These are phyloP conservation scores for Oryzias dopingdopingensis DNA, from an alignment of 2,797 vertebrate genomes.

Conservation along the genomic window DNA sequence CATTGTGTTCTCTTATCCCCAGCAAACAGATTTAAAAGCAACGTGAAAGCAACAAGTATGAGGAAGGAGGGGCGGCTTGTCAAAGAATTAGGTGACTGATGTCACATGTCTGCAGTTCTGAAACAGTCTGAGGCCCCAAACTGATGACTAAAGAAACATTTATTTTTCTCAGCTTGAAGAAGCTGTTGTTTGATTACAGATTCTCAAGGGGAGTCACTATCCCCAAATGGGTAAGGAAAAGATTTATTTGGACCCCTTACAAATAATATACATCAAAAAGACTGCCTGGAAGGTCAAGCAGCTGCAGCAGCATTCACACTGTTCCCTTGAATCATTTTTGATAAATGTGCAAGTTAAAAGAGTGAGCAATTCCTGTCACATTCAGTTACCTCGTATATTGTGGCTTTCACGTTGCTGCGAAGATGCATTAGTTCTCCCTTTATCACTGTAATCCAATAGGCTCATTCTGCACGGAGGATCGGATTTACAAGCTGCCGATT, in stretches of 20 bases:
- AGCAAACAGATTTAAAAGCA: background rate
- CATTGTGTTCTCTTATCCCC: slow-evolving; percentile 29
- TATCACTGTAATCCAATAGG: slow-evolving; percentile 67
- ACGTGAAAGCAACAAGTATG: slow-evolving; percentile 34
- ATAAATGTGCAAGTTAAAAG: slow-evolving; percentile 56
- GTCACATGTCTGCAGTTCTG: slow-evolving; percentile 13
- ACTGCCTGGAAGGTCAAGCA: slow-evolving; percentile 22
- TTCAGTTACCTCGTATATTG: slow-evolving; percentile 49
- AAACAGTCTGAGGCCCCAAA: slow-evolving; percentile 26
- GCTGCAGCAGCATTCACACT: slow-evolving; percentile 36
- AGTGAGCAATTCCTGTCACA: slow-evolving; percentile 60
- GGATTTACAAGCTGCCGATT: slow-evolving; percentile 63
- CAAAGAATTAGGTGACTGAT: slow-evolving; percentile 35
- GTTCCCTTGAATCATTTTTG: slow-evolving; percentile 44
- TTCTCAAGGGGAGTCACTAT: slow-evolving; percentile 40
- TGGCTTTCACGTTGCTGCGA: slow-evolving; percentile 33
- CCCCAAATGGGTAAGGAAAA: slow-evolving; percentile 17
- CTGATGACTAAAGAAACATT: slow-evolving; percentile 35
- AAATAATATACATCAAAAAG: slow-evolving; percentile 34
- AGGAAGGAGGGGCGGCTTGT: slow-evolving; percentile 41
- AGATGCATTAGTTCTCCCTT: slow-evolving; percentile 60
- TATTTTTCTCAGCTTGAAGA: slow-evolving; percentile 32
- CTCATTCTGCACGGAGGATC: slow-evolving; percentile 54
- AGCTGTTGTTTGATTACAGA: slow-evolving; percentile 39
- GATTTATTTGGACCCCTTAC: slow-evolving; percentile 40